Evolutionary conservation across 2,797 vertebrate species (phyloP), one percentile per base, ranked within the genome.

Genomic region (Ibycter americanus): DNA sequence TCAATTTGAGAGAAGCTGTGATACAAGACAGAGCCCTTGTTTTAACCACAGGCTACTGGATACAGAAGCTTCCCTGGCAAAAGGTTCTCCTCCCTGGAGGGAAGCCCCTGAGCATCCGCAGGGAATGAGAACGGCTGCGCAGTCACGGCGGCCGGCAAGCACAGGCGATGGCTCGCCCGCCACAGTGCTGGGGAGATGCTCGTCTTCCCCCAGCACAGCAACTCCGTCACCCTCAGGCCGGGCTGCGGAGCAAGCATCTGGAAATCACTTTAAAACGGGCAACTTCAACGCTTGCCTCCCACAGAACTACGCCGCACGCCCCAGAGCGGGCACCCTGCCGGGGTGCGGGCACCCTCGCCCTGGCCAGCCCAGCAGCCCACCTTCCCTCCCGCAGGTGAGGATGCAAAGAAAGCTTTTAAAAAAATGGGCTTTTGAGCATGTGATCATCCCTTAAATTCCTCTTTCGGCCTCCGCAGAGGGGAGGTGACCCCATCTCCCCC

Each of bases 351-450:
- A 4, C 11, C 49, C 31, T 12, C 3, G 1, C 1, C 4, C 23
- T 3, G 49, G 21, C 26, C 62, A 6, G 38, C 38, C 38, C 55
- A 38, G 32, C 4, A 2, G 26, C 19, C 49, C 22, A 4, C 3
- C 38, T 23, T 19, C 54, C 68, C 20, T 4, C 3, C 0, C 25
- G 25, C 1, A 36, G 25, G 21, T 8, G 34, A 42, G 42, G 42
- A 32, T 32, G 49, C 18, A 15, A 38, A 27, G 42, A 44, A 7
- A 44, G 42, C 42, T 44, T 16, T 44, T 44, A 44, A 65, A 83
- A 51, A 86, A 55, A 11, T 0, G 6, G 13, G 32, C 22, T 22
- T 38, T 29, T n/a, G 61, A 82, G 51, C 32, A 46, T 0, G 4
- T 8, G 15, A 52, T 18, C 38, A 26, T 67, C n/a, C 36, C 34